A percentile compares a stretch with the other conserved stretches of the same genome.
phyloP scores from a whole-genome alignment of 1,140 invertebrate genomes.

The Drosophila pectinifera region DNA sequence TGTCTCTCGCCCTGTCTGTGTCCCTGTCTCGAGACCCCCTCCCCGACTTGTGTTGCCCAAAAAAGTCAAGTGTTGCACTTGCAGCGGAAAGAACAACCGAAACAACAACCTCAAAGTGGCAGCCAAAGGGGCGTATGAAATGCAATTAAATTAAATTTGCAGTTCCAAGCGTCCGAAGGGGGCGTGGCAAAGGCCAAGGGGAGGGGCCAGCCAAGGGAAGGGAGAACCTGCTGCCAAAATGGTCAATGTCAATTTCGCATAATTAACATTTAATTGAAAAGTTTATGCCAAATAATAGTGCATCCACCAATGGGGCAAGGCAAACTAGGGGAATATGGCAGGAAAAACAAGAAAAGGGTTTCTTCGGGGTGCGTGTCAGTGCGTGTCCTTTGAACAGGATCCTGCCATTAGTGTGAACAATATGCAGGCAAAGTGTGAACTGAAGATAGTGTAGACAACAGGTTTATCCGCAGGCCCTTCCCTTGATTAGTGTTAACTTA shows the following conservation, averaged over 20 bases:
- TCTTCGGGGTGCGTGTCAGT: constrained; percentile 33
- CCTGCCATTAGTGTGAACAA: constrained; percentile 15
- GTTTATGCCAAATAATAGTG: constrained; percentile 26
- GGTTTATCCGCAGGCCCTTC: too few relatives aligned
- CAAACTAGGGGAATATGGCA: too few relatives aligned
- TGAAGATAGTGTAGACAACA: too few relatives aligned
- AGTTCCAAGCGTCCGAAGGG: constrained; percentile 47
- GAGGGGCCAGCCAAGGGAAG: neutral
- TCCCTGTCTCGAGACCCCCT: constrained; percentile 10
- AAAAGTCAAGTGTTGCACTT: constrained; percentile 76
- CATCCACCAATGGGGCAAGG: neutral
- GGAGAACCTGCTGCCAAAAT: constrained; percentile 62
- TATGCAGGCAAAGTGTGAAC: constrained; percentile 14
- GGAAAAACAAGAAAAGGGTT: neutral
- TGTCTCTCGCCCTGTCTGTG: neutral
- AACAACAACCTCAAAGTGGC: constrained; percentile 55
- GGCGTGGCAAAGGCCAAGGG: constrained; percentile 12
- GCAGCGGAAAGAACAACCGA: constrained; percentile 6
- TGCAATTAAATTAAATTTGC: constrained; percentile 83
- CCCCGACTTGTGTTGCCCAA: constrained; percentile 46
- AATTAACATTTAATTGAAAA: constrained; percentile 80
- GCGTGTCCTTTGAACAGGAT: constrained; percentile 35
- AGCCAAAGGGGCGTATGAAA: constrained; percentile 81
- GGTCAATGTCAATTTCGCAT: constrained; percentile 76
- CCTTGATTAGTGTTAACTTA: neutral